Conservation (phyloP, 2,797 vertebrate species). For the Syndactyla subalaris region DNA sequence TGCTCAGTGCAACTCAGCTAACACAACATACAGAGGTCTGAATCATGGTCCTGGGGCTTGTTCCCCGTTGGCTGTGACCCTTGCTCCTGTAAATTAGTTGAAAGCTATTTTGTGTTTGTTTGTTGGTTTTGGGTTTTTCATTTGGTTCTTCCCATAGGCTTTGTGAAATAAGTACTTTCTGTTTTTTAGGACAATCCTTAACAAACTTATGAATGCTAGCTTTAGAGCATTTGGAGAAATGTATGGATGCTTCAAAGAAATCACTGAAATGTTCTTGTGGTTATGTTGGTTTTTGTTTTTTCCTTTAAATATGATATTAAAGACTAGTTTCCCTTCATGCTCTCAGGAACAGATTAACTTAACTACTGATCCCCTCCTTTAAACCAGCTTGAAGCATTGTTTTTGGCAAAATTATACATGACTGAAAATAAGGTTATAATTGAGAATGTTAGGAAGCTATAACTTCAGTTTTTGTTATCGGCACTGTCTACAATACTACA, state of each 20-base stretch:
- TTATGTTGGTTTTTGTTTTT: not conserved
- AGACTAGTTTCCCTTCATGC: conserved; percentile 29
- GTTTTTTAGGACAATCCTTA: not conserved
- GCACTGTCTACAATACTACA: conserved; percentile 5
- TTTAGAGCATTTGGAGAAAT: not conserved
- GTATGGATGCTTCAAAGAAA: not conserved
- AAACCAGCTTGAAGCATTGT: conserved; percentile 47
- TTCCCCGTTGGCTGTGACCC: not conserved
- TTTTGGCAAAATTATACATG: conserved; percentile 55
- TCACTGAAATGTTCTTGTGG: not conserved
- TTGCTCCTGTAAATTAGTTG: not conserved
- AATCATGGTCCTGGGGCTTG: not conserved
- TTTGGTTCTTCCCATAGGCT: not conserved
- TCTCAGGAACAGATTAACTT: conserved; percentile 49
- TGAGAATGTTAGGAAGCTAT: conserved; percentile 2
- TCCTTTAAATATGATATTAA: not conserved
- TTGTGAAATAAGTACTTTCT: not conserved
- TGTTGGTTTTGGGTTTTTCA: not conserved
- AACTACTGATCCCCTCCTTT: conserved; percentile 39
- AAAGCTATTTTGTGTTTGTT: not conserved
- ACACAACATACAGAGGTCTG: not conserved
- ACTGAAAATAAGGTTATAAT: conserved; percentile 28
- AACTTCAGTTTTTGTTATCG: conserved; percentile 39
- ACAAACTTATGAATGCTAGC: not conserved
- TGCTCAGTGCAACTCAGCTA: not conserved